Evolutionary conservation across 2,113 vertebrate genomes (phyloP).

Genomic region (Oncorhynchus kisutch): DNA sequence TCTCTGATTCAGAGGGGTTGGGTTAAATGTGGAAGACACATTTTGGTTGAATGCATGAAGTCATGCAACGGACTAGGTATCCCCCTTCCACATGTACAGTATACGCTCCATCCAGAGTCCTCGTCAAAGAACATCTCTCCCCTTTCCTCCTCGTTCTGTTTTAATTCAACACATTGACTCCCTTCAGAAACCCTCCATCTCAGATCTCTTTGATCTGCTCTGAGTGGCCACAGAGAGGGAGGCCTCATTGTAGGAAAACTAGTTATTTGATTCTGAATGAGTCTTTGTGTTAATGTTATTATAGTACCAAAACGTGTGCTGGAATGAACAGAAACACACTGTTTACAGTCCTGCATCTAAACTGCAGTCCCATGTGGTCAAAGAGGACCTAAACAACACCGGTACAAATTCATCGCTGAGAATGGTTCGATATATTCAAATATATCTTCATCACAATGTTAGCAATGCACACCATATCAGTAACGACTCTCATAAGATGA

Average conservation of each 20-base stretch:
- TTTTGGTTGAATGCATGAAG: too few relatives aligned
- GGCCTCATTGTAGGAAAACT: slow-evolving; percentile 46
- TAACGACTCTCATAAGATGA: slow-evolving; percentile 52
- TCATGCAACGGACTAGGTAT: too few relatives aligned
- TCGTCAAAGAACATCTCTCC: slow-evolving; percentile 71
- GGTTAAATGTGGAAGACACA: too few relatives aligned
- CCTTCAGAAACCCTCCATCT: slow-evolving; percentile 52
- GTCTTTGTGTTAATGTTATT: background rate
- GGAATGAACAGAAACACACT: too few relatives aligned
- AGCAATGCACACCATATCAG: slow-evolving; percentile 65
- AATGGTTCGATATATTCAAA: slow-evolving; percentile 60
- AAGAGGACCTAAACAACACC: background rate
- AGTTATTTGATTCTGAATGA: background rate
- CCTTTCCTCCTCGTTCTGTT: slow-evolving; percentile 48
- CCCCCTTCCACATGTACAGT: background rate
- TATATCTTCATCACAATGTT: slow-evolving; percentile 58
- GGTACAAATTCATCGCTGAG: background rate
- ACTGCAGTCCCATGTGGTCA: background rate
- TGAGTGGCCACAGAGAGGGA: slow-evolving; percentile 50
- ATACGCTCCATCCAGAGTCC: slow-evolving; percentile 48
- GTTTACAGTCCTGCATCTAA: too few relatives aligned
- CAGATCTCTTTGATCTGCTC: slow-evolving; percentile 72
- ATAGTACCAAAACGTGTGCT: too few relatives aligned
- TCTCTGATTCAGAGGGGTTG: too few relatives aligned
- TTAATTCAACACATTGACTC: slow-evolving; percentile 74